Evolutionary conservation across 1,140 invertebrate species (phyloP).

Genomic region (Atta colombica): DNA sequence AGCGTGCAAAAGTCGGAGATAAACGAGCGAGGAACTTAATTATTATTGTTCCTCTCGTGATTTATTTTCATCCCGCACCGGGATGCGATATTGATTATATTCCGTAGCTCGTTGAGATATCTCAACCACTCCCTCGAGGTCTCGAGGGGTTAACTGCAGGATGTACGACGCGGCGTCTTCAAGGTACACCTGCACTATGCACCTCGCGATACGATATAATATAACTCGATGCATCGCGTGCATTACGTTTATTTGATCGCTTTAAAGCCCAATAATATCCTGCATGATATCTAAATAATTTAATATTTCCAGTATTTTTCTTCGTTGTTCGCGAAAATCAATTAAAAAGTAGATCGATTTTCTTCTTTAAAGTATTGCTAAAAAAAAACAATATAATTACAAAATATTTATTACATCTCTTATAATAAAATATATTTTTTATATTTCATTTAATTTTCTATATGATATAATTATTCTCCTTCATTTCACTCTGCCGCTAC

Average conservation of each 20-base stretch:
- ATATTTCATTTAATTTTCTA: no score
- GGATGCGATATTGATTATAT: slow-evolving; percentile 64
- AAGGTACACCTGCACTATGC: slow-evolving; percentile 48
- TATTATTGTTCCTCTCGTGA: slow-evolving; percentile 56
- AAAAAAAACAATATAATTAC: slow-evolving; percentile 9
- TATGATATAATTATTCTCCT: no score
- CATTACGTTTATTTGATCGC: slow-evolving; percentile 41
- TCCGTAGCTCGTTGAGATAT: slow-evolving; percentile 57
- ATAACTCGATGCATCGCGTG: not conserved
- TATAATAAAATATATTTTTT: no score
- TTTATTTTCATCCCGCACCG: slow-evolving; percentile 71
- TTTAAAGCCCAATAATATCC: slow-evolving; percentile 12
- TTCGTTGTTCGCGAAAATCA: not conserved
- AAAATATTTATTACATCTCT: not conserved
- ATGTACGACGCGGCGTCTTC: slow-evolving; percentile 46
- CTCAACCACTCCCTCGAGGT: slow-evolving; percentile 57
- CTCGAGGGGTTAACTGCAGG: slow-evolving; percentile 51
- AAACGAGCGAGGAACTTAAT: slow-evolving; percentile 55
- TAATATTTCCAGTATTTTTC: not conserved
- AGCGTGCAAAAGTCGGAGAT: slow-evolving; percentile 38
- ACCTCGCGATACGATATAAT: slow-evolving; percentile 29
- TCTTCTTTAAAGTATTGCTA: not conserved
- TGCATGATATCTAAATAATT: slow-evolving; percentile 2
- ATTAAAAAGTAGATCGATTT: not conserved
- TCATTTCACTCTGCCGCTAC: no score